Evolutionary conservation across 2,797 vertebrate species (phyloP).

Genomic region (Pelochelys cantorii): DNA sequence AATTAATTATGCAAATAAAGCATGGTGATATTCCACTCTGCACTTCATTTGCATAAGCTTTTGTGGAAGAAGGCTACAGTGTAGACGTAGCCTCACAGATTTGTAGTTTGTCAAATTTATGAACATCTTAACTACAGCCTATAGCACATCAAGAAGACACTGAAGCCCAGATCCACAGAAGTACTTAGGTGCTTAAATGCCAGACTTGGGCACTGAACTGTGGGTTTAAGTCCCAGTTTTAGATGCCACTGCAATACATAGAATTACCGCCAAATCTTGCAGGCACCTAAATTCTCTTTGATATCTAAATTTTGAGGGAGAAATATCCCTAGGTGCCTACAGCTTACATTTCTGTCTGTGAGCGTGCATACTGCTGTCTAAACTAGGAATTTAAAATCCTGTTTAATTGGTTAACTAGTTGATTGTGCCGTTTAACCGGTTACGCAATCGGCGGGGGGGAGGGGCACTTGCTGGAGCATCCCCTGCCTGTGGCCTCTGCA

Average conservation of each 20-base stretch:
- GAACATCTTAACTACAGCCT: not conserved
- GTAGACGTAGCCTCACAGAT: too few relatives aligned
- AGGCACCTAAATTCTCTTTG: not conserved
- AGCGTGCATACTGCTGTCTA: not conserved
- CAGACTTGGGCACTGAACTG: not conserved
- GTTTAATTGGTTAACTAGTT: too few relatives aligned
- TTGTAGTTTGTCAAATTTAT: not conserved
- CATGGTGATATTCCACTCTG: too few relatives aligned
- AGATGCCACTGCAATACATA: not conserved
- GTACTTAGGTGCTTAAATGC: not conserved
- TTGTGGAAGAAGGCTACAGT: too few relatives aligned
- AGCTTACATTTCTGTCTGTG: not conserved
- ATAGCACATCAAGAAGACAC: not conserved
- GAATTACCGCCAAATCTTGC: not conserved
- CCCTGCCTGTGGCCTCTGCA: too few relatives aligned
- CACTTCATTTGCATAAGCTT: too few relatives aligned
- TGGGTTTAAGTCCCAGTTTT: not conserved
- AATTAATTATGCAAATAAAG: too few relatives aligned
- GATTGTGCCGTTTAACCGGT: too few relatives aligned
- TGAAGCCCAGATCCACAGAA: not conserved
- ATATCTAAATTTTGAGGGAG: not conserved
- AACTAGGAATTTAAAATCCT: too few relatives aligned
- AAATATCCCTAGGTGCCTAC: not conserved
- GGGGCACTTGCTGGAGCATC: too few relatives aligned
- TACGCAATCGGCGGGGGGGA: too few relatives aligned